Percentiles rank a stretch among this genome's conserved stretches.
phyloP scores from a whole-genome alignment of 2,797 vertebrate genomes.

The Fratercula arctica region DNA sequence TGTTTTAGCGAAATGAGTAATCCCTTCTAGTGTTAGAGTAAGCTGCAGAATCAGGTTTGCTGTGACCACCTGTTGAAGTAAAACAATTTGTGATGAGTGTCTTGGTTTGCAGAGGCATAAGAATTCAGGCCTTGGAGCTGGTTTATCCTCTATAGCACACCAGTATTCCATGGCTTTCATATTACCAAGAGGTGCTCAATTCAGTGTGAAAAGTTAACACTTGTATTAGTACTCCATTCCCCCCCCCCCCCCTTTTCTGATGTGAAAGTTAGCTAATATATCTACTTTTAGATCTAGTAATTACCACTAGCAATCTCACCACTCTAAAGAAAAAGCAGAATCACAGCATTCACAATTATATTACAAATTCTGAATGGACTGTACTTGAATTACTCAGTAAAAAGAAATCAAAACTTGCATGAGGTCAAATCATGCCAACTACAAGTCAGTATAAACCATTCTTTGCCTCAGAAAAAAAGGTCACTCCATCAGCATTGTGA shows the following conservation, averaged over 20 bases:
- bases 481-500: background rate
- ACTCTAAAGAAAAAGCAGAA: background rate
- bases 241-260: background rate
- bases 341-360: background rate
- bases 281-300: background rate
- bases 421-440: background rate
- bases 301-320: background rate
- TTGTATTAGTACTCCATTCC: background rate
- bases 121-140: background rate
- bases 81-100: background rate
- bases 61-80: background rate
- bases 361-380: background rate
- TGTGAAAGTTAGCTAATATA: background rate
- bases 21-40: background rate
- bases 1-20: background rate
- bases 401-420: background rate
- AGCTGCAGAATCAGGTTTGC: background rate
- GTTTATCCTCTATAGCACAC: background rate
- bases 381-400: background rate
- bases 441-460: background rate
- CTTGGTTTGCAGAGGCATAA: background rate
- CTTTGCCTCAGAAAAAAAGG: background rate
- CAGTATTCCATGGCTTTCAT: background rate
- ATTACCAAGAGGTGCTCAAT: background rate
- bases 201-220: background rate